phyloP scores from a whole-genome alignment of 2,888 invertebrate genomes.

The Dexiosoma caninum region DNA sequence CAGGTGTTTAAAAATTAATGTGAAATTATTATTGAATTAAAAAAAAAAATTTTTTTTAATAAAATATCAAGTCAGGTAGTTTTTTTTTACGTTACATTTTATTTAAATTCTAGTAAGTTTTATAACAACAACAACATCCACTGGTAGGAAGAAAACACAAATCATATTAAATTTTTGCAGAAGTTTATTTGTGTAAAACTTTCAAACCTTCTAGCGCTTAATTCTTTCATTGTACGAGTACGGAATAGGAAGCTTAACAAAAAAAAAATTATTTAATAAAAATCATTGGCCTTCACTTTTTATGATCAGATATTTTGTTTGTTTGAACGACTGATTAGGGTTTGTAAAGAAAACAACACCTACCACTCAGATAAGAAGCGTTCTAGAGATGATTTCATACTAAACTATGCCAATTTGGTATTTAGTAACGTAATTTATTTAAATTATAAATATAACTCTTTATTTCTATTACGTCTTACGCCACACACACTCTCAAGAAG shows the following conservation, averaged over 20 bases:
- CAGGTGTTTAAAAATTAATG: constrained; percentile 46
- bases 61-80: constrained; percentile 8
- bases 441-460: neutral
- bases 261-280: neutral
- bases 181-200: neutral
- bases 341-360: neutral
- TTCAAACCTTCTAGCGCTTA: neutral
- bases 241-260: constrained; percentile 9
- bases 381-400: constrained; percentile 12
- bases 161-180: neutral
- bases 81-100: neutral
- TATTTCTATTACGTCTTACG: neutral
- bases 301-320: neutral
- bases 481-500: neutral
- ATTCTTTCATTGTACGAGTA: neutral
- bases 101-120: too few species aligned
- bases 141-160: neutral
- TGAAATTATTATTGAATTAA: constrained; percentile 2
- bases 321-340: constrained; percentile 6
- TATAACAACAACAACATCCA: too few species aligned
- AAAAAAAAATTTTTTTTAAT: constrained; percentile 31
- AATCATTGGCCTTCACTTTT: constrained; percentile 1
- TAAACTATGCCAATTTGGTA: neutral
- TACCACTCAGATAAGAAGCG: neutral
- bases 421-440: neutral